Evolutionary conservation across 2,113 vertebrate genomes (phyloP), one percentile per base, ranked within the genome.

Genomic region (Tiliqua scincoides): DNA sequence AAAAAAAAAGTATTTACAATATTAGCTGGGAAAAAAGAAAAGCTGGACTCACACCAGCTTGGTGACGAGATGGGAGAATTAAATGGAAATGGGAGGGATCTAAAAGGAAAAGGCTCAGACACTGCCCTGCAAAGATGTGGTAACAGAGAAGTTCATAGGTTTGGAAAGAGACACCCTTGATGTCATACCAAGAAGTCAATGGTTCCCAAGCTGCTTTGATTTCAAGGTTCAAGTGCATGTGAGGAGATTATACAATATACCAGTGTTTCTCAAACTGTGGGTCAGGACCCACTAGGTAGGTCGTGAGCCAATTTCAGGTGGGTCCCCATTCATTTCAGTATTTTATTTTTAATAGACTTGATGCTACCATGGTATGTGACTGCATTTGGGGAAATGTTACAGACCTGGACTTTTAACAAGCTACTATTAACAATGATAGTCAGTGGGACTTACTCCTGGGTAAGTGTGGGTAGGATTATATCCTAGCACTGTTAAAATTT

Each of bases 221-320:
- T 84, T 86, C 88, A 88, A 86, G 88, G 88, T 88, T 91, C 90
- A 91, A 93, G 91, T 87, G 80, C 82, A 94, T 79, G 70, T 91
- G 85, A 90, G 4, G 43, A 92, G 87, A 90, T 92, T 92, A 90
- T 91, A 92, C 67, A 1, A 90, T 82, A n/a, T n/a, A n/a, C n/a
- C n/a, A n/a, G n/a, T n/a, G n/a, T n/a, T n/a, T n/a, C n/a, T n/a
- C n/a, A n/a, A n/a, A n/a, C n/a, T n/a, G n/a, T n/a, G n/a, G n/a
- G n/a, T n/a, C n/a, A n/a, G n/a, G n/a, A n/a, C n/a, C n/a, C n/a
- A n/a, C n/a, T n/a, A n/a, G n/a, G n/a, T n/a, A n/a, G n/a, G n/a
- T n/a, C n/a, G n/a, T n/a, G n/a, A n/a, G n/a, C n/a, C n/a, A n/a
- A n/a, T n/a, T n/a, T n/a, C n/a, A n/a, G n/a, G n/a, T n/a, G n/a